A percentile compares a stretch with the other conserved stretches of the same genome.
phyloP scores from a whole-genome alignment of 2,888 invertebrate species.

The Adela reaumurella region DNA sequence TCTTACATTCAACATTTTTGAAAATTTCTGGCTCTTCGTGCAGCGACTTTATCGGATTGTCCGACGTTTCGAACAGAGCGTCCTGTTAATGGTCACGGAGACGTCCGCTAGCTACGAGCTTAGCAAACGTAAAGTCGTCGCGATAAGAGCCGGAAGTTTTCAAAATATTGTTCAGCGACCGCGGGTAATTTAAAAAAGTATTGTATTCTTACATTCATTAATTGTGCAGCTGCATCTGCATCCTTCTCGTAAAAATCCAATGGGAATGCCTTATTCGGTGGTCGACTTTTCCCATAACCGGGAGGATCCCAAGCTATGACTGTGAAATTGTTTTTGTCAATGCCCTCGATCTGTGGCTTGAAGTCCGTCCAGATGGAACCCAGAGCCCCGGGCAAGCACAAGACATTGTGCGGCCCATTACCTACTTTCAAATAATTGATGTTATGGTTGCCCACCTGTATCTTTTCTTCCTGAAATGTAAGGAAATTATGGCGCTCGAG shows the following conservation, averaged over 20 bases:
- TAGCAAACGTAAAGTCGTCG: too few species aligned
- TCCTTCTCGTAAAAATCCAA: slow-evolving; percentile 70
- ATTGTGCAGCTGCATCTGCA: slow-evolving; percentile 63
- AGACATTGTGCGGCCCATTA: slow-evolving; percentile 54
- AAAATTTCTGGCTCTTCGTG: too few species aligned
- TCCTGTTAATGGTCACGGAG: too few species aligned
- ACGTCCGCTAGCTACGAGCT: too few species aligned
- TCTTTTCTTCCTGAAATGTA: slow-evolving; percentile 66
- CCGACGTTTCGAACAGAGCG: too few species aligned
- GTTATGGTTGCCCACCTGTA: slow-evolving; percentile 56
- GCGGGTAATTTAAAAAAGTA: too few species aligned
- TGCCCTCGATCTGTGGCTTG: slow-evolving; percentile 67
- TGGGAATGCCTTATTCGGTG: slow-evolving; percentile 70
- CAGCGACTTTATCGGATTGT: too few species aligned
- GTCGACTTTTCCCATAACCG: slow-evolving; percentile 81
- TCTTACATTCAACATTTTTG: too few species aligned
- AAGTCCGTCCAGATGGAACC: slow-evolving; percentile 84
- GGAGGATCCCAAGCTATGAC: slow-evolving; percentile 80
- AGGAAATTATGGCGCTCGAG: too few species aligned
- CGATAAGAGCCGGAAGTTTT: too few species aligned
- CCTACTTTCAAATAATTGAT: slow-evolving; percentile 61
- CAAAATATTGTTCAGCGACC: too few species aligned
- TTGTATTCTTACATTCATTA: too few species aligned
- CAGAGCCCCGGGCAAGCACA: slow-evolving; percentile 77
- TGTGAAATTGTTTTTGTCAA: slow-evolving; percentile 61